Evolutionary conservation across 2,113 vertebrate genomes (phyloP), one percentile per base, ranked within the genome.

Genomic region (Rallus limicola): DNA sequence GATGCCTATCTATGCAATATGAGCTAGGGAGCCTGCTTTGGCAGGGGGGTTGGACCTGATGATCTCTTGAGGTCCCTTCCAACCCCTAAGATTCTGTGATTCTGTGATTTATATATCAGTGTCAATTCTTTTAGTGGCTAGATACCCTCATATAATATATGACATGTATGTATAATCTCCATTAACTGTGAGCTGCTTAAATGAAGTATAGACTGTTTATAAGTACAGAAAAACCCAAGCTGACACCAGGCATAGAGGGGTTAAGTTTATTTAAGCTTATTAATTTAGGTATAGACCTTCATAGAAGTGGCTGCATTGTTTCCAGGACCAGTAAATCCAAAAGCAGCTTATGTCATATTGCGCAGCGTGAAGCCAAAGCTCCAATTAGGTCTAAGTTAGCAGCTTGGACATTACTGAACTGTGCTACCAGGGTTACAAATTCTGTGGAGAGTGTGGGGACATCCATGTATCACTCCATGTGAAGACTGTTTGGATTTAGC

Each of bases 401-500:
- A 62, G 26, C 10, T 29, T 85, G 23, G 82, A 25, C 1, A 11
- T 65, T 87, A 90, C 50, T 78, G 33, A 87, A 34, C 17, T 3
- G 1, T 56, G 33, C 16, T 62, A 9, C 5, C 6, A 58, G 13
- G 20, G 17, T 67, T 85, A 50, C 26, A 78, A 79, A 59, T 78
- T 20, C n/a, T 67, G 48, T 63, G 31, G 26, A 38, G 15, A 6
- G 13, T 53, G 9, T n/a, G 13, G 9, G 33, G 59, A 16, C 15
- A 56, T 1, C 2, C 5, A 5, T 40, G 3, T 56, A 29, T 56
- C 25, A 23, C 9, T 46, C 12, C 1, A 0, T 53, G 16, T 74
- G 33, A 70, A 82, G 34, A 52, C 3, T 40, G 9, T 50, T 84
- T 85, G n/a, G 28, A 56, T 77, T 78, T 82, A 74, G 10, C 26